Base-by-base conservation (phyloP, 1,140 invertebrate species). In the Brachionus paranguensis region DNA sequence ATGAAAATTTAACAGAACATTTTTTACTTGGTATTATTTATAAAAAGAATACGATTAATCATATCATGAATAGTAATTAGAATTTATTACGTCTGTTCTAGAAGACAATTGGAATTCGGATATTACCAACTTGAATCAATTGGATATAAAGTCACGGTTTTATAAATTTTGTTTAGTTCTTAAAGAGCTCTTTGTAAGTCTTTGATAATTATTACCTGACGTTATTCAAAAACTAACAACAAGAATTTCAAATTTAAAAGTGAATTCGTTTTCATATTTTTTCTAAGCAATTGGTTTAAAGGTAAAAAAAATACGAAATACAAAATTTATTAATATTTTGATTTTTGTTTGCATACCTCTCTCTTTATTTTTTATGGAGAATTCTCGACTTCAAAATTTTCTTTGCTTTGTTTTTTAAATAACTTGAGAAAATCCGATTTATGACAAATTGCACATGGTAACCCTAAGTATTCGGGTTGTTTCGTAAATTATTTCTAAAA, bases 331-430 rank as follows among this genome's bases (percentile, higher is more conserved):
- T 33, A 68, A 68, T 68, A 33, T 41, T 68, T 68, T 68, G 65
- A 68, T 68, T 60, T 8, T 60, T 68, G 65, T 68, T 68, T 68
- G 65, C 65, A 68, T 68, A 68, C 65, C 33, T 33, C 27, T 68
- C 33, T 68, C 33, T 68, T 29, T 65, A n/a, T 68, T 68, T 68
- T 68, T 14, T 33, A 68, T 68, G 12, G 65, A 68, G 27, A 68
- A 68, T 68, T 68, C 65, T 68, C 24, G 12, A 68, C 27, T 68
- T 68, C 2, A 60, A 60, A 53, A 53, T 20, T 60, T 60, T 60
- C 8, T 20, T 20, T 7, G n/a, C 53, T 60, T 60, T 60, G 53
- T 60, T 60, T 60, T 60, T 20, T 60, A 6, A 20, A 24, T 60
- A 11, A 10, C 17, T 60, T 72, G 41, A 72, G 41, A 72, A 72